Evolutionary conservation across 2,797 vertebrate genomes (phyloP).

Genomic region (Caiman crocodilus): DNA sequence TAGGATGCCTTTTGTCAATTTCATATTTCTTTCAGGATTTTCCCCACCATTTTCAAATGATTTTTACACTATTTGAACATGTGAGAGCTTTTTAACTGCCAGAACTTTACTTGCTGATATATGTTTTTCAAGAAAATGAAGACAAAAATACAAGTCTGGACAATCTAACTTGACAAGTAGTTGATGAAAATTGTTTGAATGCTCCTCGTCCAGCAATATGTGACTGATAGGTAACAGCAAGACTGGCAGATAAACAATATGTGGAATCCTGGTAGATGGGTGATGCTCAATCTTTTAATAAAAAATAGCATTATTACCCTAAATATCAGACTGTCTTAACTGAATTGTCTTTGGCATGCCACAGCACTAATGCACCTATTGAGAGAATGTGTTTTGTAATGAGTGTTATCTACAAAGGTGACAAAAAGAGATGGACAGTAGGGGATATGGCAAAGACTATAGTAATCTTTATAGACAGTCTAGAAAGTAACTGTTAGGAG

Average conservation of each 20-base stretch:
- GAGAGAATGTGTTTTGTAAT: conserved; percentile 14
- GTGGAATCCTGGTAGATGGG: background rate
- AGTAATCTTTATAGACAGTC: background rate
- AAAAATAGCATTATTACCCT: background rate
- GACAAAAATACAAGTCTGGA: background rate
- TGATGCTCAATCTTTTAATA: background rate
- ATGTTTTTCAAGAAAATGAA: background rate
- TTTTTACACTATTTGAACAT: background rate
- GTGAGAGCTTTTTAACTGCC: background rate
- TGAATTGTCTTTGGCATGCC: background rate
- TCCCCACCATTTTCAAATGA: background rate
- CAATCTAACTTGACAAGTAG: background rate
- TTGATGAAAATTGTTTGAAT: background rate
- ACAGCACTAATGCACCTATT: background rate
- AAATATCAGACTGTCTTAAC: background rate
- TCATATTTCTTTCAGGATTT: background rate
- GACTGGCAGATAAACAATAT: background rate
- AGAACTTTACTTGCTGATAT: background rate
- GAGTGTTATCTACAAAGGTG: background rate
- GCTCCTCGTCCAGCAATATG: background rate
- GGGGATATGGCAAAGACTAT: background rate
- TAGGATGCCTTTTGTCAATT: background rate
- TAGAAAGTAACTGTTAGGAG: background rate
- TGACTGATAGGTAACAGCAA: background rate
- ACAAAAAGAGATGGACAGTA: conserved; percentile 19